Conservation (phyloP, 1,140 invertebrate species). For the Ceratina australensis region DNA sequence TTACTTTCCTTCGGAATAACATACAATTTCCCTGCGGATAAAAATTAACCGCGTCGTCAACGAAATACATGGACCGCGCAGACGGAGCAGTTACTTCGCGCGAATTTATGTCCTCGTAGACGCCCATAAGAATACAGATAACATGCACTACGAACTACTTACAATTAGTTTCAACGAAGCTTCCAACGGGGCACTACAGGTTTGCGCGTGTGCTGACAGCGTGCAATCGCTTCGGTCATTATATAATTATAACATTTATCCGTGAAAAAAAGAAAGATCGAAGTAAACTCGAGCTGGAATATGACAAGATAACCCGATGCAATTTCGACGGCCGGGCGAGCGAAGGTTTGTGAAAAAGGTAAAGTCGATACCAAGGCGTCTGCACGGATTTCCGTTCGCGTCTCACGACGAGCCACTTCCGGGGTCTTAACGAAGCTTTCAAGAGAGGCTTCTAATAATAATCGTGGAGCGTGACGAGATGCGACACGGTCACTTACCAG, state of each 20-base stretch:
- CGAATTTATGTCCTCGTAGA: background rate
- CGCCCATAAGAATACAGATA: background rate
- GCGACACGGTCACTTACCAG: conserved; percentile 71
- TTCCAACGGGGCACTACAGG: conserved; percentile 30
- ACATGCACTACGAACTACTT: conserved; percentile 33
- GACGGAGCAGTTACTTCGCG: background rate
- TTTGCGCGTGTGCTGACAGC: background rate
- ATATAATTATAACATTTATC: too few species aligned
- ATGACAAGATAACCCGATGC: too few species aligned
- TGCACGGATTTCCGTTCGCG: background rate
- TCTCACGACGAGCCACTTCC: background rate
- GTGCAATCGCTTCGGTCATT: background rate
- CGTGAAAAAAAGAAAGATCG: too few species aligned
- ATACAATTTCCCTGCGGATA: too few species aligned
- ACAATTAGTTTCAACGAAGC: conserved; percentile 29
- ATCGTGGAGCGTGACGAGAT: conserved; percentile 25
- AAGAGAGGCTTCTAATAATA: conserved; percentile 39
- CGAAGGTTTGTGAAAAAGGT: background rate
- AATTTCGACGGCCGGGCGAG: background rate
- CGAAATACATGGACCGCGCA: too few species aligned
- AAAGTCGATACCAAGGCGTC: conserved; percentile 1
- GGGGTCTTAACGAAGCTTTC: conserved; percentile 30
- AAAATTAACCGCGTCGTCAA: too few species aligned
- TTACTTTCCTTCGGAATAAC: too few species aligned
- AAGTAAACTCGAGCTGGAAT: too few species aligned